These are phyloP conservation scores for Odocoileus virginianus DNA, from an alignment of 2,113 vertebrate genomes.

Conservation along the genomic window DNA sequence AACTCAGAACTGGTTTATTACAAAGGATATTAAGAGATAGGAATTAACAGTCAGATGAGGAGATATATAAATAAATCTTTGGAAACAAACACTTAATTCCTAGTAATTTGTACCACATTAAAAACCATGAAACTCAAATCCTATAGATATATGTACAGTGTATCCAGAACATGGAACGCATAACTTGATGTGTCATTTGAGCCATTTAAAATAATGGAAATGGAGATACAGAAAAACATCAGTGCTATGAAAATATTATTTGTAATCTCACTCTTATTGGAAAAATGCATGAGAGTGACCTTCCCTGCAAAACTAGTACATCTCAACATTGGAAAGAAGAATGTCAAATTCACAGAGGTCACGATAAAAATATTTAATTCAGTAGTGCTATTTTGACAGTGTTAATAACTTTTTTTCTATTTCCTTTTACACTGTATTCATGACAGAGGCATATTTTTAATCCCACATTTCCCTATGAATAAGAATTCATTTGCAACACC, in stretches of 20 bases:
- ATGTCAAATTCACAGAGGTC: not conserved
- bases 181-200: not conserved
- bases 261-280: not conserved
- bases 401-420: not conserved
- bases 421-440: not conserved
- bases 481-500: not conserved
- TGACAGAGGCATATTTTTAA: not conserved
- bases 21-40: not conserved
- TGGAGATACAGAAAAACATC: not conserved
- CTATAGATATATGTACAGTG: not conserved
- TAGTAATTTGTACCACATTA: not conserved
- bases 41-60: not conserved
- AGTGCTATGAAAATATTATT: not conserved
- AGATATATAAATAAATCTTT: not conserved
- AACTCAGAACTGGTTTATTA: not conserved
- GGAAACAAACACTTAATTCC: not conserved
- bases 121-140: not conserved
- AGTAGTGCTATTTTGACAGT: not conserved
- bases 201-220: not conserved
- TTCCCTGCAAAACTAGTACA: not conserved
- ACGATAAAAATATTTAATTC: not conserved
- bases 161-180: not conserved
- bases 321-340: not conserved
- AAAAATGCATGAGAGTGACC: not conserved
- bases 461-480: not conserved